A percentile compares a stretch with the other conserved stretches of the same genome.
Evolutionary conservation across 2,797 vertebrate genomes (phyloP).

Genomic region (Neopelma chrysocephalum): DNA sequence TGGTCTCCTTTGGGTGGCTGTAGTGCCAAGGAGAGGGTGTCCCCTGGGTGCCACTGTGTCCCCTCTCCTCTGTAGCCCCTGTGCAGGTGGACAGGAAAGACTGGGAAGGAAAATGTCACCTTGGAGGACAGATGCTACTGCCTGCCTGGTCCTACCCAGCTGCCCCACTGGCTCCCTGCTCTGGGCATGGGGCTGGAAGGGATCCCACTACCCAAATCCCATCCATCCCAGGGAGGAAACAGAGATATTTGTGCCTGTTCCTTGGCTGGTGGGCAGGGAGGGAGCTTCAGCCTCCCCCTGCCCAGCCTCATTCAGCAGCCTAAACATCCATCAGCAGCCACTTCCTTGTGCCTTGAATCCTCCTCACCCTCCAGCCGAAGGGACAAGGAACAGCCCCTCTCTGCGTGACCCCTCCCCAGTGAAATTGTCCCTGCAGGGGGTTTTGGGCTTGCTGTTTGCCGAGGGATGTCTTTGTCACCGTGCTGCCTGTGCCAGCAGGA

Average conservation of each 20-base stretch:
- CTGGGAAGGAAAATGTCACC: not conserved
- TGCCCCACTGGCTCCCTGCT: not conserved
- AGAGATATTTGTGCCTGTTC: not conserved
- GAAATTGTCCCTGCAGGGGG: not conserved
- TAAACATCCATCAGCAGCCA: not conserved
- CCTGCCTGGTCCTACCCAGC: not conserved
- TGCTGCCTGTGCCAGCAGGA: not conserved
- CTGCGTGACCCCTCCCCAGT: not conserved
- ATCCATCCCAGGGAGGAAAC: not conserved
- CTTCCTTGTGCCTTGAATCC: not conserved
- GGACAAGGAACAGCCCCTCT: not conserved
- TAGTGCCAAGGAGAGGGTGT: not conserved
- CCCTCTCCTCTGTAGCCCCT: not conserved
- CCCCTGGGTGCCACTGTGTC: not conserved
- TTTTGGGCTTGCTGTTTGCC: not conserved
- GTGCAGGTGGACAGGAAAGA: not conserved
- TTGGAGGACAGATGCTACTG: not conserved
- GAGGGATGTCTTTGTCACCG: not conserved
- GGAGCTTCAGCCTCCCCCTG: not conserved
- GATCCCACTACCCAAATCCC: not conserved
- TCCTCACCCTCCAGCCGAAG: accelerated
- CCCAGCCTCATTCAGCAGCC: not conserved
- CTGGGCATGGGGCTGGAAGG: not conserved
- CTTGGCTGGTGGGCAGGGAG: not conserved
- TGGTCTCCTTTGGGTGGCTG: not conserved